Percentiles rank a stretch among this genome's conserved stretches.
Evolutionary conservation across 2,113 vertebrate genomes (phyloP).

Genomic region (Steatornis caripensis): DNA sequence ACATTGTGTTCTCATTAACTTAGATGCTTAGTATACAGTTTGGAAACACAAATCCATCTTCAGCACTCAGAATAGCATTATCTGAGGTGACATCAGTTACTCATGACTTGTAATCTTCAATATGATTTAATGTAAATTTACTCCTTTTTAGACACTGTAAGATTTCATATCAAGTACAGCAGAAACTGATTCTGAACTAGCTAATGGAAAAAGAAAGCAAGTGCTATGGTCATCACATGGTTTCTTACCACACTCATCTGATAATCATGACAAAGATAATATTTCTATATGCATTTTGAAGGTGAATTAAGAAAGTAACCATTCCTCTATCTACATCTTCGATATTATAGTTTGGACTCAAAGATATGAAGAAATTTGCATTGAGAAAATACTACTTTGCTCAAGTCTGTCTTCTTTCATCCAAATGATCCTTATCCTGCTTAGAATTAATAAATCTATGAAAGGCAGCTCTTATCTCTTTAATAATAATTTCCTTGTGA

Average conservation of each 20-base stretch:
- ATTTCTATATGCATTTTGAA: background rate
- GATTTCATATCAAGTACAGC: background rate
- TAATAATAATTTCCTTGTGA: slow-evolving; percentile 5
- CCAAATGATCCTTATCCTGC: background rate
- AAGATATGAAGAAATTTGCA: background rate
- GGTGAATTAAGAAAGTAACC: background rate
- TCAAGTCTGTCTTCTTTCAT: background rate
- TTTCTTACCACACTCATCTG: background rate
- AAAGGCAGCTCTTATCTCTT: slow-evolving; percentile 15
- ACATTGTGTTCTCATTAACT: background rate
- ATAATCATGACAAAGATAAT: background rate
- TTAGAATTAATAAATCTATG: slow-evolving; percentile 6
- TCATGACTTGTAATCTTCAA: background rate
- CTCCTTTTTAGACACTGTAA: background rate
- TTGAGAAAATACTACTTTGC: background rate
- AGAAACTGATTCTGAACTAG: background rate
- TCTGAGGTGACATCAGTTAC: background rate
- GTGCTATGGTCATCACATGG: background rate
- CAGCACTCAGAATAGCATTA: background rate
- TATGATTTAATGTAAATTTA: background rate
- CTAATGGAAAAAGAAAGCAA: background rate
- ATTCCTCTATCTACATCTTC: background rate
- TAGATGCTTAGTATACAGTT: background rate
- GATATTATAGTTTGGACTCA: background rate
- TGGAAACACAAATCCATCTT: background rate